A percentile compares a stretch with the other conserved stretches of the same genome.
These are phyloP conservation scores for Pseudomyrmex dendroicus DNA, from an alignment of 1,140 invertebrate genomes.

Conservation along the genomic window DNA sequence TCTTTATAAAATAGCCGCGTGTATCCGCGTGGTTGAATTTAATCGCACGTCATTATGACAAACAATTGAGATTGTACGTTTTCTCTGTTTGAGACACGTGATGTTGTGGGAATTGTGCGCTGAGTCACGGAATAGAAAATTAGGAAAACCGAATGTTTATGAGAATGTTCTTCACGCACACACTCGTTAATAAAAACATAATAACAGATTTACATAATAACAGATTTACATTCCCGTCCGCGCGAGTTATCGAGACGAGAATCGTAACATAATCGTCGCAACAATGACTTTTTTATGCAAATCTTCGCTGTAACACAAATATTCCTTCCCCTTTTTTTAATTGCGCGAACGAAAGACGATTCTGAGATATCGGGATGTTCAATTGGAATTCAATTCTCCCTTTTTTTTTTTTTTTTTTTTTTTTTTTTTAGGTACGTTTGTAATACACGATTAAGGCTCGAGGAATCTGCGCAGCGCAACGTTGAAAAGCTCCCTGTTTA, in stretches of 20 bases:
- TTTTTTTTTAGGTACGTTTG: constrained; percentile 44
- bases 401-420: background rate
- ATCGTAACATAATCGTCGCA: no score
- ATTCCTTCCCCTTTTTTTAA: no score
- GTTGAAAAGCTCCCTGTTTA: constrained; percentile 61
- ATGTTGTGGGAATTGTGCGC: background rate
- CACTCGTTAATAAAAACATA: background rate
- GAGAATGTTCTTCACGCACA: background rate
- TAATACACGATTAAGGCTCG: constrained; percentile 38
- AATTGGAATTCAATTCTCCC: background rate
- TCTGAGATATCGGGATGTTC: background rate
- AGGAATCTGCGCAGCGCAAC: constrained; percentile 12
- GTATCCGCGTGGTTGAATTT: constrained; percentile 65
- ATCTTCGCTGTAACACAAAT: no score
- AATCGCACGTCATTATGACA: constrained; percentile 68
- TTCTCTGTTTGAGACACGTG: constrained; percentile 7
- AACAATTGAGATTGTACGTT: constrained; percentile 69
- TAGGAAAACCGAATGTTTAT: background rate
- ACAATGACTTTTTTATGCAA: no score
- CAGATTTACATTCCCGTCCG: no score
- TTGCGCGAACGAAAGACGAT: no score
- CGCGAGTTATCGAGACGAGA: no score
- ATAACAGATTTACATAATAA: no score
- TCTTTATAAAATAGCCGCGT: constrained; percentile 53
- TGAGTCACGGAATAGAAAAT: constrained; percentile 33